phyloP scores from a whole-genome alignment of 2,113 vertebrate genomes.

The Grantiella picta region DNA sequence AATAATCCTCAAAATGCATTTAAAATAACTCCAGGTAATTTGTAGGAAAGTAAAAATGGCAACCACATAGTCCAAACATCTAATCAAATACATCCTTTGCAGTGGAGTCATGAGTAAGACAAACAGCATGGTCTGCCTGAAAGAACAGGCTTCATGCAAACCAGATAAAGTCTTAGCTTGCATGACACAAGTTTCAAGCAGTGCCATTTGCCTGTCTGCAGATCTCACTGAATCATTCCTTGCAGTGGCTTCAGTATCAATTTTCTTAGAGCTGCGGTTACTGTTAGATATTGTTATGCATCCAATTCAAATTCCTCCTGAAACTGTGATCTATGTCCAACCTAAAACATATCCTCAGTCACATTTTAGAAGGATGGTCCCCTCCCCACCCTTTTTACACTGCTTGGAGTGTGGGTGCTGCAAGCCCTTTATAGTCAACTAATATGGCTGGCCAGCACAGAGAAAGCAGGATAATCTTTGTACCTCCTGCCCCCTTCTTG shows the following conservation, averaged over 20 bases:
- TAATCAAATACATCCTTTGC: neutral
- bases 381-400: neutral
- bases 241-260: neutral
- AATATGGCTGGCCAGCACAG: neutral
- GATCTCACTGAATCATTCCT: neutral
- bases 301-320: neutral
- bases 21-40: neutral
- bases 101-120: neutral
- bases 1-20: neutral
- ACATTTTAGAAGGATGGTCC: neutral
- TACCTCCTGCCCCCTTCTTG: neutral
- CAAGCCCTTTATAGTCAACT: neutral
- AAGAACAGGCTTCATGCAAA: neutral
- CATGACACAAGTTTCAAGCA: neutral
- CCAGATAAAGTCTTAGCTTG: neutral
- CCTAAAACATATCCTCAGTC: neutral
- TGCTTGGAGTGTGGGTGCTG: neutral
- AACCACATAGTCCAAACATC: neutral
- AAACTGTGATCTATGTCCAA: neutral
- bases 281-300: neutral
- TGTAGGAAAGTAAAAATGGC: neutral
- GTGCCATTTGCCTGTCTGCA: neutral
- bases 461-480: neutral
- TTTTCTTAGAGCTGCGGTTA: neutral
- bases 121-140: neutral